phyloP scores from a whole-genome alignment of 1,140 invertebrate species.

The Aphis gossypii region DNA sequence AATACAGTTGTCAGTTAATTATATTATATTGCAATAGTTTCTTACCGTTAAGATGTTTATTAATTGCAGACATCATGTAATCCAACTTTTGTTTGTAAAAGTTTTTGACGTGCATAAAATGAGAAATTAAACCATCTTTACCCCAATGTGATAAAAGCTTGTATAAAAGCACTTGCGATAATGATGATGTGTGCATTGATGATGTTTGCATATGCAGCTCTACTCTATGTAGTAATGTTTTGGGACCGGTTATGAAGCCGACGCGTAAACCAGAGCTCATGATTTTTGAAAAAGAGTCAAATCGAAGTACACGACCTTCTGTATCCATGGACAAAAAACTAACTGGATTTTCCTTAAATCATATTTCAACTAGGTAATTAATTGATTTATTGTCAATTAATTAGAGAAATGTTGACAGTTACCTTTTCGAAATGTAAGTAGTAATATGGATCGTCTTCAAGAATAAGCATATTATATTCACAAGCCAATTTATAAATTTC shows the following conservation, averaged over 20 bases:
- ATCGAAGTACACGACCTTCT: conserved; percentile 77
- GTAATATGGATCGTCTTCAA: conserved; percentile 85
- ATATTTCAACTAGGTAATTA: neutral
- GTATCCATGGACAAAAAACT: conserved; percentile 79
- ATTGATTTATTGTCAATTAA: neutral
- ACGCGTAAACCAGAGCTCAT: conserved; percentile 76
- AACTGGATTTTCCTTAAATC: conserved; percentile 67
- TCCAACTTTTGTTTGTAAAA: conserved; percentile 76
- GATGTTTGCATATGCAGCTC: conserved; percentile 78
- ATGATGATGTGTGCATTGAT: conserved; percentile 74
- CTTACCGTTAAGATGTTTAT: conserved; percentile 71
- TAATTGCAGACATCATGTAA: conserved; percentile 69
- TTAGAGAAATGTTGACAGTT: neutral
- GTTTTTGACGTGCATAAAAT: conserved; percentile 69
- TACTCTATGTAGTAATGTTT: conserved; percentile 69
- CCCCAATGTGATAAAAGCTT: conserved; percentile 72
- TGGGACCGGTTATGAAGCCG: conserved; percentile 76
- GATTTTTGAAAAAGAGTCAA: conserved; percentile 84
- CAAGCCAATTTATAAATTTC: conserved; percentile 79
- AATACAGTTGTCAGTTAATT: too few relatives aligned
- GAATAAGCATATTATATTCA: conserved; percentile 78
- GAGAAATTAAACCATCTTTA: conserved; percentile 69
- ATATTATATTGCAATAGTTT: too few relatives aligned
- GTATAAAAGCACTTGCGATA: conserved; percentile 74
- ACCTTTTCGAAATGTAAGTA: conserved; percentile 74